Conservation (phyloP, 2,888 invertebrate genomes). For the Blera fallax region DNA sequence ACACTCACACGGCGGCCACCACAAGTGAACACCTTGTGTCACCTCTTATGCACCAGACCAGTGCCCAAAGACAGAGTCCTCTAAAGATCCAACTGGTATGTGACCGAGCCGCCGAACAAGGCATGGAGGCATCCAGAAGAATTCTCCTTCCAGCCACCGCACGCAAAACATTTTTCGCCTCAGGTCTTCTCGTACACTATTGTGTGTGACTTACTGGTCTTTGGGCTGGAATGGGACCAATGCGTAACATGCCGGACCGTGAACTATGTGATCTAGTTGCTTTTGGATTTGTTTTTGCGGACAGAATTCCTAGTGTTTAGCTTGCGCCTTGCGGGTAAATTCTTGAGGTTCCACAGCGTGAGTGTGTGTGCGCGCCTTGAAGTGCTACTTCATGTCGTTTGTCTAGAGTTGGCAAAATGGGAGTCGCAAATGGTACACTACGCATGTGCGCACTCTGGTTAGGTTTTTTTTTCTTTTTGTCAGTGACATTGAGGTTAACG, state of each 20-base stretch:
- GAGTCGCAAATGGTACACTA: neutral
- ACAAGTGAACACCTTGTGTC: conserved; percentile 66
- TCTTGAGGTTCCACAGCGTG: conserved; percentile 47
- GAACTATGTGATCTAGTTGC: conserved; percentile 72
- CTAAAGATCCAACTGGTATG: conserved; percentile 41
- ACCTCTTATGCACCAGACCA: conserved; percentile 29
- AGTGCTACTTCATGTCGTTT: conserved; percentile 67
- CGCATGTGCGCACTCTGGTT: neutral
- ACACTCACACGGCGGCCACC: conserved; percentile 57
- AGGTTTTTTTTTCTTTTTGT: neutral
- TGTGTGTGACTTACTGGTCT: conserved; percentile 70
- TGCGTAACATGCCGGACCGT: conserved; percentile 70
- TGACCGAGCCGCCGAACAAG: conserved; percentile 33
- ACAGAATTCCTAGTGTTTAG: conserved; percentile 68
- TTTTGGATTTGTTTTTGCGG: conserved; percentile 25
- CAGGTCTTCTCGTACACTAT: neutral
- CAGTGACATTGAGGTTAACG: neutral
- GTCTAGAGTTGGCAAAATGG: conserved; percentile 10
- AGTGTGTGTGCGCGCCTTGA: conserved; percentile 27
- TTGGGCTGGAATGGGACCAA: conserved; percentile 60
- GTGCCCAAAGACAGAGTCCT: conserved; percentile 34
- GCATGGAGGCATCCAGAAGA: conserved; percentile 36
- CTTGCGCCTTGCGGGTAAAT: conserved; percentile 56
- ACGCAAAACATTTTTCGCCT: conserved; percentile 45
- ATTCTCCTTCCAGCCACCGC: conserved; percentile 15